These are phyloP conservation scores for Tiaroga cobitis DNA, from an alignment of 2,797 vertebrate genomes.

Conservation along the genomic window DNA sequence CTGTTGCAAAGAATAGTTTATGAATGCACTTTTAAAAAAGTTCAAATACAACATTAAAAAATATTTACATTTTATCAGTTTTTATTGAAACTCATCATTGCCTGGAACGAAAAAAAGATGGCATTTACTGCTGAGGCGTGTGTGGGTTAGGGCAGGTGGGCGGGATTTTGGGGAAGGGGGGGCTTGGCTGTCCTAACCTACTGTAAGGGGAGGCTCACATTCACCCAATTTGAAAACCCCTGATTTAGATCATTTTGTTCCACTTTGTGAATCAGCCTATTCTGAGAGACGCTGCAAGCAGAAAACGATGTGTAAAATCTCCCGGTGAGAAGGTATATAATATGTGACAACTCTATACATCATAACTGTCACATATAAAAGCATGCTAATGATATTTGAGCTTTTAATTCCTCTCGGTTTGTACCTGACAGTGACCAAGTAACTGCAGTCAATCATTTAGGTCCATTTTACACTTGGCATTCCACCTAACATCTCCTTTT, in stretches of 20 bases:
- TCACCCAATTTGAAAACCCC: too few relatives aligned
- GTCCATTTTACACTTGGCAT: background rate
- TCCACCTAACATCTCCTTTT: background rate
- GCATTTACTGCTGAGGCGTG: too few relatives aligned
- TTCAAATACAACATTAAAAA: too few relatives aligned
- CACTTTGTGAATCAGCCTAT: slow-evolving; percentile 41
- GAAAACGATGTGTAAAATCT: slow-evolving; percentile 33
- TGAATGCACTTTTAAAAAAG: too few relatives aligned
- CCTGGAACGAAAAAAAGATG: too few relatives aligned
- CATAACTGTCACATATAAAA: slow-evolving; percentile 3
- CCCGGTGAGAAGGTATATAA: slow-evolving; percentile 22
- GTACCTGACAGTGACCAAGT: background rate
- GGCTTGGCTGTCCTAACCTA: too few relatives aligned
- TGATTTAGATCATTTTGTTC: slow-evolving; percentile 53
- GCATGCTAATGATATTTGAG: background rate
- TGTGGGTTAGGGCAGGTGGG: too few relatives aligned
- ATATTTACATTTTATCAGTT: too few relatives aligned
- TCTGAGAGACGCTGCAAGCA: slow-evolving; percentile 11
- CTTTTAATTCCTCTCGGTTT: background rate
- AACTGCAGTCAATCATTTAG: slow-evolving; percentile 16
- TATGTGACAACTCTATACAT: background rate
- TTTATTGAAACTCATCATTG: too few relatives aligned
- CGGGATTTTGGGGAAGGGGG: too few relatives aligned
- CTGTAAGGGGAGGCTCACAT: too few relatives aligned
- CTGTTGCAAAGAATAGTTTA: too few relatives aligned